A percentile compares a stretch with the other conserved stretches of the same genome.
These are phyloP conservation scores for Gobionotothen gibberifrons DNA, from an alignment of 2,797 vertebrate genomes.

Conservation along the genomic window DNA sequence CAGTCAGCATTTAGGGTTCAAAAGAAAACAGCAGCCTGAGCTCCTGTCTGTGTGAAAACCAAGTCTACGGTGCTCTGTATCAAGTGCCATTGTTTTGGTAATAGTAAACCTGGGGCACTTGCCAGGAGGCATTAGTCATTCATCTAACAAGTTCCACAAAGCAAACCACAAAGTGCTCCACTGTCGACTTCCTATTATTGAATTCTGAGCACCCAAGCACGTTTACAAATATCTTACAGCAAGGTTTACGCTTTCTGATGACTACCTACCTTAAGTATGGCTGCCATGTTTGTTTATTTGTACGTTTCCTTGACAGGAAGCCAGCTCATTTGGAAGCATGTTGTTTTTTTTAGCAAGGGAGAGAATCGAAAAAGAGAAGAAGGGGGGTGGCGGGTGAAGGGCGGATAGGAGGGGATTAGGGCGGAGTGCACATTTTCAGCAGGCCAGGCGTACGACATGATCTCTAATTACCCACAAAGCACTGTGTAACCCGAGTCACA, in stretches of 20 bases:
- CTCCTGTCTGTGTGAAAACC: conserved; percentile 76
- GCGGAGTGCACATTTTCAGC: conserved; percentile 79
- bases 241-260: conserved; percentile 51
- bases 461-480: conserved; percentile 84
- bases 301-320: conserved; percentile 50
- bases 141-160: conserved; percentile 82
- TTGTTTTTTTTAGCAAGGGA: conserved; percentile 20
- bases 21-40: conserved; percentile 75
- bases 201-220: conserved; percentile 73
- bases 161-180: conserved; percentile 78
- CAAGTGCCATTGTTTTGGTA: conserved; percentile 82
- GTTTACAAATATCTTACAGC: conserved; percentile 63
- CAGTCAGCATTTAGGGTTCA: conserved; percentile 74
- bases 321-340: conserved; percentile 47
- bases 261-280: conserved; percentile 57
- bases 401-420: conserved; percentile 76
- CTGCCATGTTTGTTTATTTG: conserved; percentile 66
- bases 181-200: conserved; percentile 78
- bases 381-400: conserved; percentile 67
- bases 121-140: conserved; percentile 81
- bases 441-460: conserved; percentile 76
- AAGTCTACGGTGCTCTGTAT: conserved; percentile 75
- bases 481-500: conserved; percentile 78
- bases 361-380: conserved; percentile 48
- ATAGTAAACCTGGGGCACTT: conserved; percentile 82